Evolutionary conservation across 53 echinoderm and acorn worm genomes (phyloP), one percentile per base, ranked within the genome.

Genomic region (Arbacia lixula): DNA sequence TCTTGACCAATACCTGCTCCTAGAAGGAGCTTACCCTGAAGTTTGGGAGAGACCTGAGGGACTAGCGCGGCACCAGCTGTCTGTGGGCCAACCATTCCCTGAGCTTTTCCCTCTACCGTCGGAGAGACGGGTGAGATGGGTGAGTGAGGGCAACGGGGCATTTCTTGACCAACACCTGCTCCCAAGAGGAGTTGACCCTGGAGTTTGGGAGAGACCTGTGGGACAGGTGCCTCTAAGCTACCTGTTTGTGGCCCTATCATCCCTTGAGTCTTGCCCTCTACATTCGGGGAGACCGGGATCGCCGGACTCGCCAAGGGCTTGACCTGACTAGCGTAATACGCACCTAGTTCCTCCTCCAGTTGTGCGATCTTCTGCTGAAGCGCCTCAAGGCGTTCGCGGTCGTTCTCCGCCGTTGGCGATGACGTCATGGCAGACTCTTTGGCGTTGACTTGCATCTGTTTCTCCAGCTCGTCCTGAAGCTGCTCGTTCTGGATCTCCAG

Each of bases 281-380:
- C 52, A 0, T 26, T 50, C 14, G 74, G 74, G 17, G 74, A 52
- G 1, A 35, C 24, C 22, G 78, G 38, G 29, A 3, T 43, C 57
- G 25, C 60, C 38, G 1, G n/a, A n/a, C n/a, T n/a, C n/a, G n/a
- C n/a, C n/a, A n/a, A 5, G 33, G 29, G 6, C 6, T 28, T 43
- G n/a, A 3, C 9, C 49, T 81, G 63, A 12, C 32, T 41, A 27
- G 82, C 65, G 22, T 81, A 49, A 58, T 91, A 98, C 99, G 86
- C 92, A 99, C 99, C 99, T 95, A 99, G 57, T 91, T 99, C 94
- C 55, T 99, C 94, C 52, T 99, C 94, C 2, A 99, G 90, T 36
- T 91, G 90, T 16, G 87, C 88, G 53, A 99, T 94, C 85, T 99
- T 94, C 84, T 86, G 92, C 76, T 99, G 99, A n/a, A 99, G 71